Evolutionary conservation across 2,888 invertebrate genomes (phyloP).

Genomic region (Oxytorus armatus): DNA sequence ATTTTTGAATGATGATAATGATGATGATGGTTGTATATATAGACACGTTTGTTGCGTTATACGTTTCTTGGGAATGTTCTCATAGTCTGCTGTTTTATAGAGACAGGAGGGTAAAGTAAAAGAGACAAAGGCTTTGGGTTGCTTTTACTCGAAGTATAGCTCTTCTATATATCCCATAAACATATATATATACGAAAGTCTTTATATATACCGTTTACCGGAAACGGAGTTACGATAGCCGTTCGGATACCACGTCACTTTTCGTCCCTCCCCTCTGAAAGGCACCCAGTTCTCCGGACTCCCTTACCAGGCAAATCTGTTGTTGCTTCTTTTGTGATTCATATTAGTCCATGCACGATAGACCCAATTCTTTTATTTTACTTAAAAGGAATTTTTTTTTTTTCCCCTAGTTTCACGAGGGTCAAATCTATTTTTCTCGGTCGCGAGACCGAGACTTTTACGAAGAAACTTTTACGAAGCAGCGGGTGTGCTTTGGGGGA

Average conservation of each 20-base stretch:
- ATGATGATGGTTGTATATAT: conserved; percentile 41
- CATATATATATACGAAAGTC: conserved; percentile 16
- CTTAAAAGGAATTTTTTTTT: conserved; percentile 34
- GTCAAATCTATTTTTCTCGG: conserved; percentile 38
- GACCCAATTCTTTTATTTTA: conserved; percentile 41
- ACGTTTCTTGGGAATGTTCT: conserved; percentile 82
- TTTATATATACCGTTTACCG: conserved; percentile 80
- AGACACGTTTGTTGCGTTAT: conserved; percentile 63
- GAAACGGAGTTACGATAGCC: conserved; percentile 79
- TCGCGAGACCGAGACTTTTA: conserved; percentile 20
- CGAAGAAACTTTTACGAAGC: no score
- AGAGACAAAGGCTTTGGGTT: conserved; percentile 76
- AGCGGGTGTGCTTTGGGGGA: no score
- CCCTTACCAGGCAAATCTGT: conserved; percentile 31
- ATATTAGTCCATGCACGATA: conserved; percentile 19
- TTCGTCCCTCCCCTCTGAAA: conserved; percentile 69
- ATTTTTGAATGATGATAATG: no score
- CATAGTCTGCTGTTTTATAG: conserved; percentile 72
- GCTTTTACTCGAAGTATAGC: neutral
- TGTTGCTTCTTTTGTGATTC: conserved; percentile 9
- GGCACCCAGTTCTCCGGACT: conserved; percentile 23
- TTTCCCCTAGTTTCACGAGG: conserved; percentile 16
- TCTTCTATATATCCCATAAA: conserved; percentile 12
- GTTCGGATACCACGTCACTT: conserved; percentile 77
- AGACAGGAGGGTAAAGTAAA: conserved; percentile 41